These are phyloP conservation scores for Xiphophorus maculatus DNA, from an alignment of 2,113 vertebrate genomes.

Conservation along the genomic window DNA sequence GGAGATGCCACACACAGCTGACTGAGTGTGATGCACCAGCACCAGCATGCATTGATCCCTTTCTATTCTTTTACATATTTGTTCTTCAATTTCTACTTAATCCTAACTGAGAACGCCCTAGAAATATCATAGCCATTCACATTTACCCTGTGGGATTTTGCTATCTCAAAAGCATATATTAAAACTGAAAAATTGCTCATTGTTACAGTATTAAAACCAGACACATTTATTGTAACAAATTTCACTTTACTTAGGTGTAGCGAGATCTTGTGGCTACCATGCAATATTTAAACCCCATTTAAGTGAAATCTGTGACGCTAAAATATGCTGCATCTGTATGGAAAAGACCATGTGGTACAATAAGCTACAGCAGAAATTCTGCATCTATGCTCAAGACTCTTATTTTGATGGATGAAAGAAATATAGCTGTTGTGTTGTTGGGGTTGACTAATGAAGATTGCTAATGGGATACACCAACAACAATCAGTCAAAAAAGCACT, in stretches of 20 bases:
- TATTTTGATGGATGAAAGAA: not conserved
- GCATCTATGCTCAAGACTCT: not conserved
- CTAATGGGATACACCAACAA: not conserved
- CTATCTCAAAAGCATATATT: slow-evolving; percentile 26
- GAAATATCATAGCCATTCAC: slow-evolving; percentile 41
- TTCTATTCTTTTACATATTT: slow-evolving; percentile 36
- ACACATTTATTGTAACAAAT: slow-evolving; percentile 40
- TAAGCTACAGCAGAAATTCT: not conserved
- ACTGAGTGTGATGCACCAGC: slow-evolving; percentile 64
- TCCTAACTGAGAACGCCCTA: slow-evolving; percentile 47
- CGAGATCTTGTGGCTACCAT: not conserved
- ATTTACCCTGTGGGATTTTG: slow-evolving; percentile 40
- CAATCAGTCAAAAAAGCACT: not conserved
- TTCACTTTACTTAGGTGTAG: not conserved
- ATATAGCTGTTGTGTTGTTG: too few relatives aligned
- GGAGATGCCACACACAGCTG: slow-evolving; percentile 56
- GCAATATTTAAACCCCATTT: not conserved
- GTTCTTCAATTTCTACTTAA: slow-evolving; percentile 54
- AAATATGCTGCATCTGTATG: not conserved
- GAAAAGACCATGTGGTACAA: not conserved
- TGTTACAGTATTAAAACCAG: slow-evolving; percentile 56
- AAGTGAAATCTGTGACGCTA: not conserved
- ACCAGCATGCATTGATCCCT: slow-evolving; percentile 41
- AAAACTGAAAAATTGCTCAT: slow-evolving; percentile 32
- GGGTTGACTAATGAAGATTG: not conserved